phyloP scores from a whole-genome alignment of 2,797 vertebrate genomes.

The Cyclopterus lumpus region DNA sequence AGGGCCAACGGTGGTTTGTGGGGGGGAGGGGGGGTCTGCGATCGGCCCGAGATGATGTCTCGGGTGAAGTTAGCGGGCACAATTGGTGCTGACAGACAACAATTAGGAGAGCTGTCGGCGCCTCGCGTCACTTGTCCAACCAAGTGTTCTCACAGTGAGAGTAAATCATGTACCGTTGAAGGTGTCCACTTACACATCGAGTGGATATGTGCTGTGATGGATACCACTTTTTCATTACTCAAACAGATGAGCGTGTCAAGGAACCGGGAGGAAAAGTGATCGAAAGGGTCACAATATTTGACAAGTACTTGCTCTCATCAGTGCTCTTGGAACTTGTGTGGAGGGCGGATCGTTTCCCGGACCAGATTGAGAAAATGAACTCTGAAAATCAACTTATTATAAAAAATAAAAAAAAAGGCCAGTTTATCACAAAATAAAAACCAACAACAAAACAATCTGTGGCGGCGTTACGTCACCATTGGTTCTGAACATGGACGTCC shows the following conservation, averaged over 20 bases:
- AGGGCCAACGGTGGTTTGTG: conserved; percentile 29
- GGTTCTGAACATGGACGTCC: neutral
- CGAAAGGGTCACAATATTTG: conserved; percentile 3
- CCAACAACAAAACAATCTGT: neutral
- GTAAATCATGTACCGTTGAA: conserved; percentile 50
- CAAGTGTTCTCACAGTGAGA: conserved; percentile 44
- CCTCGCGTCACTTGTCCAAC: conserved; percentile 70
- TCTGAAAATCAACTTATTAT: neutral
- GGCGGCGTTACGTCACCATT: neutral
- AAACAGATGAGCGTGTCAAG: conserved; percentile 10
- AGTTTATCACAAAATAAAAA: neutral
- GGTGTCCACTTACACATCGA: conserved; percentile 31
- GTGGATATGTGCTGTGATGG: conserved; percentile 29
- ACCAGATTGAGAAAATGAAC: neutral
- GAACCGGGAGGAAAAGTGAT: neutral
- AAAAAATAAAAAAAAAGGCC: neutral
- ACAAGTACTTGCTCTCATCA: neutral
- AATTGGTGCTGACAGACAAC: conserved; percentile 80
- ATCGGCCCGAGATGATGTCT: conserved; percentile 54
- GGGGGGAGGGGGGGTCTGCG: conserved; percentile 37
- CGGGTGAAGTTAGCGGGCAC: conserved; percentile 61
- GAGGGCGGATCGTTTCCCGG: neutral
- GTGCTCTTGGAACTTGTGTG: neutral
- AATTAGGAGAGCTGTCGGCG: conserved; percentile 72
- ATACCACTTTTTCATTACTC: conserved; percentile 4